phyloP scores from a whole-genome alignment of 2,113 vertebrate genomes.

The Odocoileus virginianus region DNA sequence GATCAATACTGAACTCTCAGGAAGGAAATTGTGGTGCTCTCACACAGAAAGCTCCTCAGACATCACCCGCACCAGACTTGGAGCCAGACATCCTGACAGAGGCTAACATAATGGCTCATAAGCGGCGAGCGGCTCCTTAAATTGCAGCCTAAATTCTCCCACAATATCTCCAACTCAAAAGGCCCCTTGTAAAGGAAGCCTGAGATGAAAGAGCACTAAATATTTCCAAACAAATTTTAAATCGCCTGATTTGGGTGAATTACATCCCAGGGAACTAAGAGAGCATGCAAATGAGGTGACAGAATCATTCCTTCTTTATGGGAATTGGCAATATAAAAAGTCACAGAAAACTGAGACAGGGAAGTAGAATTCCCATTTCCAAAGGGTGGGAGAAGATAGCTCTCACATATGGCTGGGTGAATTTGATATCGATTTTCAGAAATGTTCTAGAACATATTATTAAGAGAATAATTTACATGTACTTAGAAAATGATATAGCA shows the following conservation, averaged over 20 bases:
- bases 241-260: slow-evolving; percentile 36
- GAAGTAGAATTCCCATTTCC: slow-evolving; percentile 32
- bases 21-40: slow-evolving; percentile 67
- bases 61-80: slow-evolving; percentile 48
- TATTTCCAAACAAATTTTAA: slow-evolving; percentile 50
- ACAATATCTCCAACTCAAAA: slow-evolving; percentile 58
- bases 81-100: slow-evolving; percentile 73
- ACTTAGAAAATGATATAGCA: neutral
- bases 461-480: neutral
- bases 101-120: slow-evolving; percentile 63
- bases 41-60: slow-evolving; percentile 66
- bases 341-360: slow-evolving; percentile 14
- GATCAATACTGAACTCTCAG: slow-evolving; percentile 73
- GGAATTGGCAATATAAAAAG: slow-evolving; percentile 35
- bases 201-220: slow-evolving; percentile 55
- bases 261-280: slow-evolving; percentile 48
- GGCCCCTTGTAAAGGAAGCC: slow-evolving; percentile 37
- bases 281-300: slow-evolving; percentile 44
- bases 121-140: slow-evolving; percentile 49
- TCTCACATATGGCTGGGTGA: neutral
- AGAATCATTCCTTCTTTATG: slow-evolving; percentile 41
- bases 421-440: slow-evolving; percentile 26
- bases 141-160: slow-evolving; percentile 63
- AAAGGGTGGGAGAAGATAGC: neutral
- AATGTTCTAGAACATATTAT: slow-evolving; percentile 11